These are phyloP conservation scores for Callithrix jacchus DNA, from an alignment of 2,113 vertebrate genomes.

Conservation along the genomic window DNA sequence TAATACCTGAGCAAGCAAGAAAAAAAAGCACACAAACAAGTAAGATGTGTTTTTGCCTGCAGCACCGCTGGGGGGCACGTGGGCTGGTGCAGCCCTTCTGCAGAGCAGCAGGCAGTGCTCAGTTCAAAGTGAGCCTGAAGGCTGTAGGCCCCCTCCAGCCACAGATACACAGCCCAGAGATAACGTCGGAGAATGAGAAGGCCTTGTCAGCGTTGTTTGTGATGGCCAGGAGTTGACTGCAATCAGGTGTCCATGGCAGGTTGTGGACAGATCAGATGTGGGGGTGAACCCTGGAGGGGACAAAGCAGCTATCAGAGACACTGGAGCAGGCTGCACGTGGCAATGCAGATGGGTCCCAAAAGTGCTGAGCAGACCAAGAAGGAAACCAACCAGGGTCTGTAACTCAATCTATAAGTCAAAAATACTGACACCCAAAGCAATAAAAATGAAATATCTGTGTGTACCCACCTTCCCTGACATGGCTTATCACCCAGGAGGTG, in stretches of 20 bases:
- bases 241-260: not conserved
- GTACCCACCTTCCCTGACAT: too few species aligned
- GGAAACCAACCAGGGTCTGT: not conserved
- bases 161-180: not conserved
- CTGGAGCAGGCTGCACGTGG: not conserved
- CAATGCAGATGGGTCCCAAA: too few species aligned
- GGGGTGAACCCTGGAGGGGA: not conserved
- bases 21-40: not conserved
- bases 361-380: not conserved
- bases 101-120: not conserved
- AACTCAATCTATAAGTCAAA: not conserved
- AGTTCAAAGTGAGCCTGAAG: not conserved
- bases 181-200: not conserved
- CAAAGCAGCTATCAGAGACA: not conserved
- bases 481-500: not conserved
- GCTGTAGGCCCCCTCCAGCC: not conserved
- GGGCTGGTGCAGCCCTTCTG: too few species aligned
- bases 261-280: not conserved
- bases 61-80: fast-evolving
- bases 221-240: too few species aligned
- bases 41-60: not conserved
- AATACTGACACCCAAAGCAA: not conserved
- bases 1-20: not conserved
- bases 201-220: not conserved
- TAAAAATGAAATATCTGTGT: not conserved